Evolutionary conservation across 2,113 vertebrate species (phyloP).

Genomic region (Cyanoliseus patagonus): DNA sequence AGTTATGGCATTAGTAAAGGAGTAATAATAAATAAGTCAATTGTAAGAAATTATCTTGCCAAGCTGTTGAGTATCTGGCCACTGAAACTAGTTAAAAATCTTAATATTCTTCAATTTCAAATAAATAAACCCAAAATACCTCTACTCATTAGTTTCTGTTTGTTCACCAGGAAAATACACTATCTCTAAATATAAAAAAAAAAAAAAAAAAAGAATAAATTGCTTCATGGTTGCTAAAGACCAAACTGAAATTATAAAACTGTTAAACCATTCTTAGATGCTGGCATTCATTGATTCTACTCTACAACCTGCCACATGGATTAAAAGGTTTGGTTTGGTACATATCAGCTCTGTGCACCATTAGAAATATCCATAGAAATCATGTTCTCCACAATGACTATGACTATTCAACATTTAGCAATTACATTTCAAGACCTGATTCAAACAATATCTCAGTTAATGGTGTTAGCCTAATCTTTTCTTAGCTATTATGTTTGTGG

Average conservation of each 20-base stretch:
- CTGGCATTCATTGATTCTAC: not conserved
- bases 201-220: not conserved
- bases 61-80: not conserved
- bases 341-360: not conserved
- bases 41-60: not conserved
- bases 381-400: not conserved
- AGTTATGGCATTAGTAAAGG: not conserved
- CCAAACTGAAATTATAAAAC: not conserved
- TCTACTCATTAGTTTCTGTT: not conserved
- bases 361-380: not conserved
- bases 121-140: not conserved
- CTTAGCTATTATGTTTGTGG: not conserved
- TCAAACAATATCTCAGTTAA: not conserved
- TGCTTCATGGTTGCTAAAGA: not conserved
- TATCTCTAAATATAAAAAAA: not conserved
- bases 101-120: not conserved
- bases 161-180: not conserved
- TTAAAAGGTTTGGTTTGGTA: not conserved
- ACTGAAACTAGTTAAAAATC: not conserved
- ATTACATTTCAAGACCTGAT: not conserved
- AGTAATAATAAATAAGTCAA: not conserved
- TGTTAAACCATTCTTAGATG: not conserved
- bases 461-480: not conserved
- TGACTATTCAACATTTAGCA: not conserved
- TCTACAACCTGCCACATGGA: not conserved